phyloP scores from a whole-genome alignment of 2,113 vertebrate species.

The Gymnobelideus leadbeateri region DNA sequence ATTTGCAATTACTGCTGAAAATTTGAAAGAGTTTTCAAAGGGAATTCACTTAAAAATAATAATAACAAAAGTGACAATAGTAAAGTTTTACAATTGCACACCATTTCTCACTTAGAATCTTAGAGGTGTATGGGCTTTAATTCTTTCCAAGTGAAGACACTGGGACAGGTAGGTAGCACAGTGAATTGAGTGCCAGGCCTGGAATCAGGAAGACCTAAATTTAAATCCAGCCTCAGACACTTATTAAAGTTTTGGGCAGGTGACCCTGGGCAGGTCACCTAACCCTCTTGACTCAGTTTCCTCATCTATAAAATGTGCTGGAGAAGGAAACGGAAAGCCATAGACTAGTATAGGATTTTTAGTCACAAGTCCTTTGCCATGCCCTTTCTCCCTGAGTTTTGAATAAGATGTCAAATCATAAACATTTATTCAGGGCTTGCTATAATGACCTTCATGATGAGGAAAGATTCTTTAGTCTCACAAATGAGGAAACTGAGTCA shows the following conservation, averaged over 20 bases:
- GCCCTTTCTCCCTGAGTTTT: too few relatives aligned
- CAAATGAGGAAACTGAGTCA: too few relatives aligned
- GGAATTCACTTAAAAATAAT: background rate
- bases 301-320: background rate
- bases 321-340: background rate
- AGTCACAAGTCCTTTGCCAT: too few relatives aligned
- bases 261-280: background rate
- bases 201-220: background rate
- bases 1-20: conserved; percentile 56
- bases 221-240: background rate
- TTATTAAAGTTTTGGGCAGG: background rate
- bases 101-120: background rate
- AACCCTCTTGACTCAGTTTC: background rate
- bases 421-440: too few relatives aligned
- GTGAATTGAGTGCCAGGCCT: background rate
- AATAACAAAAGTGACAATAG: background rate
- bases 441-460: too few relatives aligned
- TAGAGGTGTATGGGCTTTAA: background rate
- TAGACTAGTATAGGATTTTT: too few relatives aligned
- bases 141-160: background rate
- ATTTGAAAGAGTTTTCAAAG: conserved; percentile 22
- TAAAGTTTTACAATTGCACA: background rate
- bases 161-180: background rate
- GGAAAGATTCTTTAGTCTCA: too few relatives aligned
- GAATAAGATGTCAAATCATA: too few relatives aligned